Conservation (phyloP, 53 echinoderm and acorn worm species). For the Luidia sarsii region DNA sequence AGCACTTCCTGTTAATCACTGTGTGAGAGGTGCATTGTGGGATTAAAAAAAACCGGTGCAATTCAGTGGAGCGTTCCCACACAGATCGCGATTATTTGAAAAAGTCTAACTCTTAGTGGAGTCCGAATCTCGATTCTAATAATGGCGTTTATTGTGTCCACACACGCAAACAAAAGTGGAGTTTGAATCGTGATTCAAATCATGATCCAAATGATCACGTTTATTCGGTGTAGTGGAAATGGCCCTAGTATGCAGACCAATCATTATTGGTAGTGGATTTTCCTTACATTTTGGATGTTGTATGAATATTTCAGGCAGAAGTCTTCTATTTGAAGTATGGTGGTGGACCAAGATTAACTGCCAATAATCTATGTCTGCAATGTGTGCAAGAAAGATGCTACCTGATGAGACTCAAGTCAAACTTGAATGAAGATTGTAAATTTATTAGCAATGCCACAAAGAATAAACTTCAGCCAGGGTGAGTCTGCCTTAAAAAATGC, state of each 20-base stretch:
- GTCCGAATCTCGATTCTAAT: too few species aligned
- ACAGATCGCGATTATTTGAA: too few species aligned
- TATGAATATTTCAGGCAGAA: slow-evolving; percentile 61
- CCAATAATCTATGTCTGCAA: slow-evolving; percentile 58
- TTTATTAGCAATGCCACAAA: slow-evolving; percentile 68
- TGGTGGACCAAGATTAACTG: slow-evolving; percentile 72
- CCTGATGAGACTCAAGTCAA: slow-evolving; percentile 70
- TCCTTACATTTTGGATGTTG: not conserved
- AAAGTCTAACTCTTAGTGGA: not conserved
- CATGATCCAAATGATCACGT: too few species aligned
- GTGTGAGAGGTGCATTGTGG: too few species aligned
- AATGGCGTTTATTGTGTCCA: too few species aligned
- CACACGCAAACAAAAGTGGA: too few species aligned
- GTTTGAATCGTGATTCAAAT: too few species aligned
- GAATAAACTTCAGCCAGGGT: slow-evolving; percentile 55
- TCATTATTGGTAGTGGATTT: not conserved
- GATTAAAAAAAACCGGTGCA: too few species aligned
- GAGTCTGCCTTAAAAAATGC: too few species aligned
- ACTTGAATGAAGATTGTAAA: slow-evolving; percentile 80
- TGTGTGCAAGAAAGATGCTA: slow-evolving; percentile 77
- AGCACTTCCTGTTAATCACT: too few species aligned
- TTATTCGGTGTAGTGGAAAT: too few species aligned
- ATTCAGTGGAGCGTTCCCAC: too few species aligned
- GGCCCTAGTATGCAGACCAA: not conserved
- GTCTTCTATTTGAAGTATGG: slow-evolving; percentile 69